Base-by-base conservation (phyloP, 2,797 vertebrate species). In the Takifugu ocellatus region DNA sequence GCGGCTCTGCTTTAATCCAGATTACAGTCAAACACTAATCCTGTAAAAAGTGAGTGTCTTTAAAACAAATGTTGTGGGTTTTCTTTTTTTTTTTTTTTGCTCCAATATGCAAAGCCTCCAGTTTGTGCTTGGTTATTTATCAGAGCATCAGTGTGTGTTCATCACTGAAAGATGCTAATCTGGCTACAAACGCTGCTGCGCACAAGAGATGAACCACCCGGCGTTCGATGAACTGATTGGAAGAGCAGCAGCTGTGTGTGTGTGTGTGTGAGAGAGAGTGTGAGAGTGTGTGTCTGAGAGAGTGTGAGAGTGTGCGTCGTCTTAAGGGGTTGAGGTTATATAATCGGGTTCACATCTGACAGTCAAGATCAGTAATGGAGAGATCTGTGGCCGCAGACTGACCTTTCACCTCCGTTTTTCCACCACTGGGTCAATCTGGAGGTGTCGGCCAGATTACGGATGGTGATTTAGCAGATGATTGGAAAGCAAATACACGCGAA, bases 1-100 rank as follows among this genome's bases (percentile, higher is more conserved):
- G 87, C 75, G 61, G 58, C 58, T 68, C 64, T 46, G 27, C 63
- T 82, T 74, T 91, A 91, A 92, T 90, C 90, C 88, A 85, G 89
- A 87, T 92, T 90, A 88, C 52, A 75, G 60, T 62, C 42, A 68
- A 75, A 74, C 75, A 57, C 72, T 87, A 87, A 89, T 85, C 87
- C 83, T 75, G 75, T 74, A 79, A 87, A 84, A 84, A 84, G 67
- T 79, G 56, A 54, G 58, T 78, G 84, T 78, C 72, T 85, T 82
- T 45, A 56, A 68, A 64, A 75, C 51, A 74, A 77, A 78, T 72
- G 21, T 21, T 21, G 21, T 21, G 21, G 21, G 21, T 21, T 21
- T 21, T 21, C 1, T 21, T 46, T 74, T 51, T 53, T 56, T 55
- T 56, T 58, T 25, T 11, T 9, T 2, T 39, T 24, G 8, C 33